Percentiles rank a stretch among this genome's conserved stretches.
Evolutionary conservation across 2,888 invertebrate species (phyloP).

Genomic region (Micropterix aruncella): DNA sequence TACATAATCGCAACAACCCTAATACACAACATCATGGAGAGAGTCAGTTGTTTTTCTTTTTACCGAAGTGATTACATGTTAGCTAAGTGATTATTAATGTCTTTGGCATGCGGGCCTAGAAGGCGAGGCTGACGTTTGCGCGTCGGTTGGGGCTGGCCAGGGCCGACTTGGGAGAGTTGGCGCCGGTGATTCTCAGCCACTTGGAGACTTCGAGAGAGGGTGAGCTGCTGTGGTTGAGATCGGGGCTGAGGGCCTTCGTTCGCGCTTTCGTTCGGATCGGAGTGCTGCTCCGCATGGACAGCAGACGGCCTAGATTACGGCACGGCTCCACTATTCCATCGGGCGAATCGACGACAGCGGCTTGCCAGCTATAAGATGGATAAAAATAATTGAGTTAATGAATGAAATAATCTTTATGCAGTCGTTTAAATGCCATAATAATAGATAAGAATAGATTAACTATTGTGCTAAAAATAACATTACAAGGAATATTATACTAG

Average conservation of each 20-base stretch:
- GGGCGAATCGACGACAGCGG: slow-evolving; percentile 10
- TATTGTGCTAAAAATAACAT: too few relatives aligned
- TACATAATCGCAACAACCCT: too few relatives aligned
- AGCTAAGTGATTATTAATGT: too few relatives aligned
- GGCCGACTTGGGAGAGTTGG: slow-evolving; percentile 38
- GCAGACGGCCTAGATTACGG: slow-evolving; percentile 7
- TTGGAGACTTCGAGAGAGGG: slow-evolving; percentile 24
- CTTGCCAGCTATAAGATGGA: slow-evolving; percentile 22
- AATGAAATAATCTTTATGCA: too few relatives aligned
- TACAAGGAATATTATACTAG: too few relatives aligned
- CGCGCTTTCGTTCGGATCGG: neutral
- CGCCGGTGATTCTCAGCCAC: slow-evolving; percentile 45
- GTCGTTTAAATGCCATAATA: too few relatives aligned
- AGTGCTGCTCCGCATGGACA: slow-evolving; percentile 7
- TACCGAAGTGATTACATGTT: too few relatives aligned
- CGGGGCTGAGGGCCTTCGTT: neutral
- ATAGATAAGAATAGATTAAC: too few relatives aligned
- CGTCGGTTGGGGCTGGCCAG: slow-evolving; percentile 22
- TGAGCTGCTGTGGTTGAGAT: neutral
- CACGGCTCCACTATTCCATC: slow-evolving; percentile 1
- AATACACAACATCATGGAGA: too few relatives aligned
- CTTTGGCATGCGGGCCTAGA: slow-evolving; percentile 16
- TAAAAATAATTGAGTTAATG: too few relatives aligned
- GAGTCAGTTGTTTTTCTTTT: too few relatives aligned
- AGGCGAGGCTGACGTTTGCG: slow-evolving; percentile 33